Base-by-base conservation (phyloP, 1,140 invertebrate species). In the Sarcophaga bullata region DNA sequence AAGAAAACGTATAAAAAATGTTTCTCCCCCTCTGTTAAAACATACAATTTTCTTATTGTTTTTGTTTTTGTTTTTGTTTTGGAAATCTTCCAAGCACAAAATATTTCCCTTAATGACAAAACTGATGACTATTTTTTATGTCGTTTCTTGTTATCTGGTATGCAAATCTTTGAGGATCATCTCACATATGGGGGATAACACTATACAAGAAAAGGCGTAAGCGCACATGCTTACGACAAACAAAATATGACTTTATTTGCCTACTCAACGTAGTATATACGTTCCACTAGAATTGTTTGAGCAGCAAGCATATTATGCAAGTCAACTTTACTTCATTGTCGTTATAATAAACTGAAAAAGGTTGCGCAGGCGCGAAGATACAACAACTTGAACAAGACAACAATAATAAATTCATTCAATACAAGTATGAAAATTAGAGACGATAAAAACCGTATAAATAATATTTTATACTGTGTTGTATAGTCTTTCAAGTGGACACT, bases 341-440 rank as follows among this genome's bases (percentile, higher is more conserved):
- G 62, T n/a, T 19, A 68, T 68, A 68, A 68, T 68, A 68, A 68
- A 68, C 62, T 37, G 25, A 68, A 19, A 68, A 68, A 68, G 62
- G 62, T 68, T 68, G 62, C 62, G 62, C 62, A 68, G 62, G 62
- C 62, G 62, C 62, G 62, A 68, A 68, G 62, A 68, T 19, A 68
- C 62, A 68, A 68, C 62, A 68, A 68, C 62, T 68, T 68, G 7
- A 19, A 68, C 62, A 68, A 68, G 62, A 68, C 62, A 68, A 68
- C 62, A 68, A 68, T 68, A 68, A 68, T 68, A 68, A 68, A 68
- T 68, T 68, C 62, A 25, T 68, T 68, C 19, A 68, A 68, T 19
- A 68, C 62, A 68, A 68, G 62, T 68, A 68, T 19, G 62, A 68
- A 68, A 68, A 25, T 68, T 68, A 19, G 7, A 68, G 62, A 19